These are phyloP conservation scores for Lycocorax pyrrhopterus DNA, from an alignment of 2,113 vertebrate genomes.

Conservation along the genomic window DNA sequence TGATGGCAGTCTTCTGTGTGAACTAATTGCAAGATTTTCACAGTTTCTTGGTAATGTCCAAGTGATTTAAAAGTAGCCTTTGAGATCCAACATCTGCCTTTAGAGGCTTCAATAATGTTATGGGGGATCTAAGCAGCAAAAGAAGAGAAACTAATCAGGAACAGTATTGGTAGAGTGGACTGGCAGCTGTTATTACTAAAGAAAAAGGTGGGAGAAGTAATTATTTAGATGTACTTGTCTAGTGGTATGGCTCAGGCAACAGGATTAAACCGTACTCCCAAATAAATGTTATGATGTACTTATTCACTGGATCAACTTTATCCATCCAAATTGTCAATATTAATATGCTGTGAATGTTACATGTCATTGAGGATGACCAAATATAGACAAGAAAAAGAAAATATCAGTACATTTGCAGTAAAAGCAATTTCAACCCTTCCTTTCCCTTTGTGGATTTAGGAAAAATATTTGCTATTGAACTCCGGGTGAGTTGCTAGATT, in stretches of 20 bases:
- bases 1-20: not conserved
- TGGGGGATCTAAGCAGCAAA: not conserved
- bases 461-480: not conserved
- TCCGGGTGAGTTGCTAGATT: not conserved
- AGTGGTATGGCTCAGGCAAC: not conserved
- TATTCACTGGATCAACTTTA: not conserved
- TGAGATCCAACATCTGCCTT: not conserved
- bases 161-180: not conserved
- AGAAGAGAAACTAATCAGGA: not conserved
- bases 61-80: not conserved
- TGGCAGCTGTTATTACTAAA: not conserved
- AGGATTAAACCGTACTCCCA: not conserved
- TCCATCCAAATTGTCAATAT: not conserved
- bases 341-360: not conserved
- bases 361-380: not conserved
- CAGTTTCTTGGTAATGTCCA: not conserved
- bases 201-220: not conserved
- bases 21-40: not conserved
- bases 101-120: not conserved
- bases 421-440: not conserved
- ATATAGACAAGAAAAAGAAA: not conserved
- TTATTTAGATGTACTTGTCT: not conserved
- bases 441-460: not conserved
- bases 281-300: not conserved
- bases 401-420: not conserved